phyloP scores from a whole-genome alignment of 2,797 vertebrate species.

The Hypotaenidia philippensis region DNA sequence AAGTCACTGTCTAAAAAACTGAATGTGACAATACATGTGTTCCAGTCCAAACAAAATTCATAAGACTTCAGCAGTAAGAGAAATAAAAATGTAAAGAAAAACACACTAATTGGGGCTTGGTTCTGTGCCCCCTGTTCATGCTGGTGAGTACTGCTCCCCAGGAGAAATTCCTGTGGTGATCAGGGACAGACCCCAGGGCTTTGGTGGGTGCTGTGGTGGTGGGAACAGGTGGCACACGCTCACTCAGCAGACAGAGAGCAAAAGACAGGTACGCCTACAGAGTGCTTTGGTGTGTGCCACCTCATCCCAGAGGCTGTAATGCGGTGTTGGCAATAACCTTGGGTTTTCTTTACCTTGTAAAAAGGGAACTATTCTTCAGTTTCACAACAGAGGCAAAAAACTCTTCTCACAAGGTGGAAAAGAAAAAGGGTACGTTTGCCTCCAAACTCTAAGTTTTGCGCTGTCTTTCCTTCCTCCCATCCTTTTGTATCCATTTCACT shows the following conservation, averaged over 20 bases:
- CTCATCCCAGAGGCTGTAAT: background rate
- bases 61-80: background rate
- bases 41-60: constrained; percentile 45
- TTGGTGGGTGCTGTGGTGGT: background rate
- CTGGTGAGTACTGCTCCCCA: background rate
- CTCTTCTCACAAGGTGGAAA: background rate
- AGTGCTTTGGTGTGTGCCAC: background rate
- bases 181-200: background rate
- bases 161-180: background rate
- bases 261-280: background rate
- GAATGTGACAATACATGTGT: constrained; percentile 43
- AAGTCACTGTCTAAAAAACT: constrained; percentile 55
- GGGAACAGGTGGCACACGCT: background rate
- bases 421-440: background rate
- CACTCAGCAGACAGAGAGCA: background rate
- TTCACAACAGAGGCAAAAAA: background rate
- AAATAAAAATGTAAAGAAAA: constrained; percentile 31
- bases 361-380: background rate
- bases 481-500: background rate
- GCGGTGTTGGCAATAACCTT: background rate
- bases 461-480: background rate
- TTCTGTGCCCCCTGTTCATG: background rate
- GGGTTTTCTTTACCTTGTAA: background rate
- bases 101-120: background rate
- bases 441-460: background rate